Evolutionary conservation across 2,888 invertebrate genomes (phyloP), one percentile per base, ranked within the genome.

Genomic region (Drosophila helvetica): DNA sequence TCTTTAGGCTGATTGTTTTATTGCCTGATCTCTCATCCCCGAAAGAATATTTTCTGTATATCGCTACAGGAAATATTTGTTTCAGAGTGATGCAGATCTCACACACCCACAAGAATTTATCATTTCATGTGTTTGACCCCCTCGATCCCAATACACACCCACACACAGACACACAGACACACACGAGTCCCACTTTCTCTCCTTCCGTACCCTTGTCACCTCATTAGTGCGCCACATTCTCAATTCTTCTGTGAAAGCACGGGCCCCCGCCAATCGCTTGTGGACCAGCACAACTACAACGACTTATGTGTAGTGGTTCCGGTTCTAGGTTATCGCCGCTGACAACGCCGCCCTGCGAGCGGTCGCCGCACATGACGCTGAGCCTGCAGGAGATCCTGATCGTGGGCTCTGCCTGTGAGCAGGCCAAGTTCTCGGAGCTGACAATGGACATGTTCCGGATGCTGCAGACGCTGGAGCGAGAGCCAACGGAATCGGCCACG

Each of bases 401-500:
- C 78, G 96, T 99, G 66, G 98, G 99, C 66, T 98, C 98, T 91
- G 96, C 96, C 88, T 95, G 96, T 77, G 97, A 98, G 90, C 98
- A 99, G 94, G 97, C 98, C 38, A 98, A 98, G 92, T 98, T 98
- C 93, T 98, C 98, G 79, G 98, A 99, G 92, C 93, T 99, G 80
- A 98, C 98, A 15, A 95, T 99, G 94, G 99, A 99, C 93, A 99
- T 99, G 99, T 99, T 97, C 92, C 89, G 92, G 85, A 98, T 99
- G 95, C 94, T 98, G 69, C 99, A 99, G 93, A 98, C 98, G 0
- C 93, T 99, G 70, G 99, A 99, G 91, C 93, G 98, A 75, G 98
- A 99, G 90, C 97, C 98, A 12, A 95, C 96, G 80, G 97, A 97
- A 84, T 96, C 96, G 77, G 93, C 94, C 55, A 95, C 95, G 86